phyloP scores from a whole-genome alignment of 2,888 invertebrate genomes.

The Drosophila helvetica region DNA sequence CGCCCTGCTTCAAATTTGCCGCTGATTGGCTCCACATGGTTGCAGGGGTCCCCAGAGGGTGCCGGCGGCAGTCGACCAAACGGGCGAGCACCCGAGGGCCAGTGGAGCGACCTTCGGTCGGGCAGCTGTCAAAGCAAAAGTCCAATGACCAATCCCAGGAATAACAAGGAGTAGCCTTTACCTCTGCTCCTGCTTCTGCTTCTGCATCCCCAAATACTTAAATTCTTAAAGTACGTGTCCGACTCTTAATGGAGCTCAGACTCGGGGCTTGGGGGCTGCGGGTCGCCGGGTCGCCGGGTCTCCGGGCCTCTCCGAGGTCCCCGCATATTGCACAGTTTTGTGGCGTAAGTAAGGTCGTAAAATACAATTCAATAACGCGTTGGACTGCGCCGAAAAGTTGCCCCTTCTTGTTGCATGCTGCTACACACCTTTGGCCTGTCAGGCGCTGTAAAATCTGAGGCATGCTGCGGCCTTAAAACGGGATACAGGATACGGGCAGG shows the following conservation, averaged over 20 bases:
- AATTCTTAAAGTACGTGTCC: conserved; percentile 58
- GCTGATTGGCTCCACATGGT: conserved; percentile 71
- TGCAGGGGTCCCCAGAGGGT: conserved; percentile 3
- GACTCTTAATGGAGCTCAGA: conserved; percentile 24
- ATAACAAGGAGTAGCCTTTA: conserved; percentile 20
- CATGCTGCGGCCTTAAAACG: conserved; percentile 68
- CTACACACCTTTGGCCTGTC: conserved; percentile 64
- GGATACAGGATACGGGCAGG: conserved; percentile 7
- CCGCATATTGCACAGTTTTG: conserved; percentile 66
- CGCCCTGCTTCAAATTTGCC: conserved; percentile 77
- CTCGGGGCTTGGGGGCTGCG: too few relatives aligned
- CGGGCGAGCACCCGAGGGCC: conserved; percentile 2
- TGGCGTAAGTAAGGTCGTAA: conserved; percentile 69
- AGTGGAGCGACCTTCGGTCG: conserved; percentile 23
- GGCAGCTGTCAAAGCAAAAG: conserved; percentile 72
- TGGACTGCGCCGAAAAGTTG: conserved; percentile 46
- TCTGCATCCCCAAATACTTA: conserved; percentile 38
- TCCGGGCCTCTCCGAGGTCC: conserved; percentile 1
- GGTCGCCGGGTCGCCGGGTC: too few relatives aligned
- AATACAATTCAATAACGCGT: conserved; percentile 78
- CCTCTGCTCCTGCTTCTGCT: conserved; percentile 6
- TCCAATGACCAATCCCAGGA: conserved; percentile 36
- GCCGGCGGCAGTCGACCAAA: conserved; percentile 17
- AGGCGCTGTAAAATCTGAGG: conserved; percentile 72
- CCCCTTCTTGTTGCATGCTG: conserved; percentile 5